Percentiles rank a stretch among this genome's conserved stretches.
phyloP scores from a whole-genome alignment of 2,888 invertebrate genomes.

The Ormyrus nitidulus region DNA sequence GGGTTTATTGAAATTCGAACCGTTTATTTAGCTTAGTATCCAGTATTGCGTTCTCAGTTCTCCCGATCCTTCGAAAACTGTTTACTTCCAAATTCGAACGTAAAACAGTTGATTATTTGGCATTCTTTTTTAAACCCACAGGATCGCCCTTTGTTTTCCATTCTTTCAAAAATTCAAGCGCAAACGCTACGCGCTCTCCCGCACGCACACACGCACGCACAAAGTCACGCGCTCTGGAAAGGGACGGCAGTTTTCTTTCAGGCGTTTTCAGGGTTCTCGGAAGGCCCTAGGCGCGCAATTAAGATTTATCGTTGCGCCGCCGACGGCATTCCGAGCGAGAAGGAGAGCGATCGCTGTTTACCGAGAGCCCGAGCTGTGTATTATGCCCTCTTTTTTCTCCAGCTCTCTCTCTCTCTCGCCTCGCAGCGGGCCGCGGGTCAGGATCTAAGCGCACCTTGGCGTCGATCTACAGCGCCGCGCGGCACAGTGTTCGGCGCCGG shows the following conservation, averaged over 20 bases:
- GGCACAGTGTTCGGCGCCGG: neutral
- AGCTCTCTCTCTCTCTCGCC: conserved; percentile 2
- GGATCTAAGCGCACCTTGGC: neutral
- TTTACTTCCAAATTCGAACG: too few relatives aligned
- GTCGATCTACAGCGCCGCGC: conserved; percentile 43
- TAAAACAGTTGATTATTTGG: too few relatives aligned
- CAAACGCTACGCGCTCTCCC: too few relatives aligned
- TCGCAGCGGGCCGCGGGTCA: neutral
- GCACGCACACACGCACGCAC: too few relatives aligned
- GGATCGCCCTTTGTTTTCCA: too few relatives aligned
- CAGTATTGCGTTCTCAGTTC: too few relatives aligned
- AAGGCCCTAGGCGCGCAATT: conserved; percentile 44
- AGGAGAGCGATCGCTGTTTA: conserved; percentile 36
- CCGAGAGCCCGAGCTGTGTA: conserved; percentile 3
- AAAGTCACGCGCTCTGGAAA: neutral
- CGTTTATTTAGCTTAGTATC: too few relatives aligned
- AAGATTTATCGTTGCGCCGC: conserved; percentile 56
- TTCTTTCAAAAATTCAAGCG: too few relatives aligned
- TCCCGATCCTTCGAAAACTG: too few relatives aligned
- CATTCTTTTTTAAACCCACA: too few relatives aligned
- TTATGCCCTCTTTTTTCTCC: conserved; percentile 28
- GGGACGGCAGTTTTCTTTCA: conserved; percentile 27
- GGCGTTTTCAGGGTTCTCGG: conserved; percentile 33
- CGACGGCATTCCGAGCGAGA: conserved; percentile 52
- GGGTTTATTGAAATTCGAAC: too few relatives aligned